Base-by-base conservation (phyloP, 1,140 invertebrate species). In the Nephotettix cincticeps region DNA sequence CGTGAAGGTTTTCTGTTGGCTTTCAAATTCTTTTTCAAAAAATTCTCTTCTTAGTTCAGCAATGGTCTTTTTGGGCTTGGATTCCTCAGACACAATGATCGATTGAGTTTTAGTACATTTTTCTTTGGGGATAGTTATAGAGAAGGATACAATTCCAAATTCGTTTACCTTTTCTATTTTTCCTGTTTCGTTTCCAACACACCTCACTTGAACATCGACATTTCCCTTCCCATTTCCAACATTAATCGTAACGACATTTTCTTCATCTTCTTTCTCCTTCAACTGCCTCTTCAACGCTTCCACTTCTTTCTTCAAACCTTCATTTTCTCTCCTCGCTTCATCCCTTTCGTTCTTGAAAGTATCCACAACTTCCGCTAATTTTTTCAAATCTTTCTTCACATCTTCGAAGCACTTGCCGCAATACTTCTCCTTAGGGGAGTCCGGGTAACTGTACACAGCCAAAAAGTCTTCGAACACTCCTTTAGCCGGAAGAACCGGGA, bases 231-330 rank as follows among this genome's bases (percentile, higher is more conserved):
- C 56, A 28, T 29, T 27, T 4, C 1, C 27, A n/a, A 61, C n/a
- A 14, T 14, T 27, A 28, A 61, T 28, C 25, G 2, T 28, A 6
- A 25, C 56, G n/a, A 13, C 27, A 11, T 61, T 61, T 54, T 54
- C 47, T 54, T 54, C 23, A 6, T 54, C 47, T 19, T 54, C 47
- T 54, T 54, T 54, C 21, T 54, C 47, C 56, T 61, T 61, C 56
- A 61, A 4, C 2, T 3, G 56, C n/a, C 28, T 61, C 27, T 61
- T 61, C 21, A 61, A 23, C 56, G 2, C 56, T 28, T 61, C 56
- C 25, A 61, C 25, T 61, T 61, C 56, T 14, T 28, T 61, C 56
- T 27, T 61, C 56, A 61, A 23, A 21, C 2, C 27, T 23, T 61
- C 56, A 27, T 25, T 61, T 29, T 61, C 56, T 1, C 11, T 61